A percentile compares a stretch with the other conserved stretches of the same genome.
Conservation (phyloP, 53 echinoderm and acorn worm species). For the Actinopyga echinites region DNA sequence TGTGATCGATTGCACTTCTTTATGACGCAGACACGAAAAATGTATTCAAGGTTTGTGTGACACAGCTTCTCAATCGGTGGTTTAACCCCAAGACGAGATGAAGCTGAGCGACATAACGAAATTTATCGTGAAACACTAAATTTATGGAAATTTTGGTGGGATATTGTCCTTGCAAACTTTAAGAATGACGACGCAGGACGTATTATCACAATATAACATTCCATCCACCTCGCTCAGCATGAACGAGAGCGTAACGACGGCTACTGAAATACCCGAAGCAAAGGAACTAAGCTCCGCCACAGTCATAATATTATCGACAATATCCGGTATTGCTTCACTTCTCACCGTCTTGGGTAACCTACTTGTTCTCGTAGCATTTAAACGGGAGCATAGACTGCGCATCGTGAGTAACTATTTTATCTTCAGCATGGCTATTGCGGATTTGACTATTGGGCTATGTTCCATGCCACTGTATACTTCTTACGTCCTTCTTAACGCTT, state of each 20-base stretch:
- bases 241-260: constrained; percentile 15
- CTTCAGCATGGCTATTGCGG: constrained; percentile 83
- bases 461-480: constrained; percentile 95
- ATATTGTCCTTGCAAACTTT: no score
- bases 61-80: no score
- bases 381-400: constrained; percentile 73
- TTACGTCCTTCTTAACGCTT: constrained; percentile 70
- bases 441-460: constrained; percentile 74
- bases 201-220: not conserved
- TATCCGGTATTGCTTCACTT: constrained; percentile 68
- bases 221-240: constrained; percentile 5
- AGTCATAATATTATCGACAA: constrained; percentile 57
- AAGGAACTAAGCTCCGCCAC: not conserved
- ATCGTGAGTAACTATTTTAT: constrained; percentile 83
- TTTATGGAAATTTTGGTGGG: no score
- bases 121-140: no score
- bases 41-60: no score
- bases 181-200: constrained; percentile 22
- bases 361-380: constrained; percentile 84
- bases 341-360: constrained; percentile 78
- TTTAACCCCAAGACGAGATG: no score
- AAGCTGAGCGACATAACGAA: no score
- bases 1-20: no score
- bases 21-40: no score
- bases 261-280: not conserved